These are phyloP conservation scores for Herpetotheres cachinnans DNA, from an alignment of 2,113 vertebrate genomes.

Conservation along the genomic window DNA sequence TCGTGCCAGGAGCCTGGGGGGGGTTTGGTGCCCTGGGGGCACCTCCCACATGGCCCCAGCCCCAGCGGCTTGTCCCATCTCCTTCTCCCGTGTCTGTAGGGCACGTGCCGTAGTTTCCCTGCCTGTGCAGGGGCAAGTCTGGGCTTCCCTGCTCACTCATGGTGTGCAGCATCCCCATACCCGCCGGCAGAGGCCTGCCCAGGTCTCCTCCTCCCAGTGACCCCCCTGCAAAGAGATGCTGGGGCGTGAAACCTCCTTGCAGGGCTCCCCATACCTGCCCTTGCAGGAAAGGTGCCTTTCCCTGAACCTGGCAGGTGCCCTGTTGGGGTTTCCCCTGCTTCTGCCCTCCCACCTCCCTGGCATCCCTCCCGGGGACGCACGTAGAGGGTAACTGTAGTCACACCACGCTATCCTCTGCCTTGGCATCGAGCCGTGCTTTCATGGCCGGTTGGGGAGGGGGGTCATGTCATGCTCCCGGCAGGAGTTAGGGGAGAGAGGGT, in stretches of 20 bases:
- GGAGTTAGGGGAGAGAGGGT: too few species aligned
- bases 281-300: neutral
- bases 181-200: neutral
- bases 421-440: neutral
- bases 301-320: neutral
- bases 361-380: fast-evolving
- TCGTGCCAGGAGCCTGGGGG: neutral
- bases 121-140: neutral
- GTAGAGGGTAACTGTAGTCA: neutral
- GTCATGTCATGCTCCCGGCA: neutral
- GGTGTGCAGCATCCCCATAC: neutral
- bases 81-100: fast-evolving
- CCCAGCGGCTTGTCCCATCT: neutral
- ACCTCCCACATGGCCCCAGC: fast-evolving
- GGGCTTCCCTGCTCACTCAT: fast-evolving
- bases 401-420: neutral
- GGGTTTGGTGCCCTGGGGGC: neutral
- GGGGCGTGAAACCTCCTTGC: neutral
- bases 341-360: neutral
- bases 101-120: neutral
- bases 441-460: fast-evolving
- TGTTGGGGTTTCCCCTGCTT: neutral
- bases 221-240: neutral
- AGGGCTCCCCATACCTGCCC: neutral
- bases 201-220: neutral